Base-by-base conservation (phyloP, 2,113 vertebrate genomes). In the Neodontobutis hainanensis region DNA sequence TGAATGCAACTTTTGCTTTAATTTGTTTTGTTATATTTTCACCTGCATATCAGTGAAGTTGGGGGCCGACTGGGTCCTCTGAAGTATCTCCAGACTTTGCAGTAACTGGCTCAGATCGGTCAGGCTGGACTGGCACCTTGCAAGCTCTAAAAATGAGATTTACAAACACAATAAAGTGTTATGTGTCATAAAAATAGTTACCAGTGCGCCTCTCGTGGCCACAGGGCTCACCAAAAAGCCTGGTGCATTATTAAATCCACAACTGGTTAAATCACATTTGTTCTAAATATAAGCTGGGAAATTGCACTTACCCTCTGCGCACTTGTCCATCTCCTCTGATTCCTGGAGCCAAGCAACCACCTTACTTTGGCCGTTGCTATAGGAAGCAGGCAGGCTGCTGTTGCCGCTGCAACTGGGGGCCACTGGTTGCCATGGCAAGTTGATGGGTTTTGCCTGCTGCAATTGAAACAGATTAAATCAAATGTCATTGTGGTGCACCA, bases 241-340 rank as follows among this genome's bases (percentile, higher is more conserved):
- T 0, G 19, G 42, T 14, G 53, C 46, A 5, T 51, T 40, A 77
- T 85, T 74, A 51, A 60, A 81, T 78, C 65, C 55, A 65, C 59
- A 47, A 36, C n/a, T 50, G 61, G 46, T 75, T 6, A 61, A 80
- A 65, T 78, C 51, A 10, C 16, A 68, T 75, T 71, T 56, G 38
- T 46, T 44, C 46, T 16, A 12, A 35, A 55, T 14, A 55, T 15
- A 11, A 57, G 36, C 27, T 57, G 36, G 55, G 34, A 47, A 36
- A 74, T 8, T 11, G 43, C 51, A 61, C 92, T 88, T 67, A 98
- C 97, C 97, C 93, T 98, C 96, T 34, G 97, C 94, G 89, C 97
- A 99, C 83, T 96, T 96, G 88, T 98, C 96, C 97, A 99, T 99
- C 78, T 98, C 97, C 85, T 98, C 97, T 0, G 97, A 99, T 71